Percentiles rank a stretch among this genome's conserved stretches.
Conservation (phyloP, 2,888 invertebrate species). For the Cepaea hortensis region DNA sequence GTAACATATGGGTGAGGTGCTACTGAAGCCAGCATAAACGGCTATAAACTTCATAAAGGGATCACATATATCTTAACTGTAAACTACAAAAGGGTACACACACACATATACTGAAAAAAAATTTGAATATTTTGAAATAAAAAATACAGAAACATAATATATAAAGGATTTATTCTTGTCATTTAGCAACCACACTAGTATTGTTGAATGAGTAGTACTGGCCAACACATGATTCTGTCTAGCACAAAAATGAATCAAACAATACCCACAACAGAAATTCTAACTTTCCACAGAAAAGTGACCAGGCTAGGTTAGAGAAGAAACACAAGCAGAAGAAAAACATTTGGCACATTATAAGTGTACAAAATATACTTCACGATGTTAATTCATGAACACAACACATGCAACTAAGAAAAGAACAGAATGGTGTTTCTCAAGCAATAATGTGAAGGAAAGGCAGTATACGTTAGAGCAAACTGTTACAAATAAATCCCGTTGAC, state of each 20-base stretch:
- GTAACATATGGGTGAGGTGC: no score
- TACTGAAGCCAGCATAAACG: no score
- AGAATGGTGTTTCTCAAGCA: neutral
- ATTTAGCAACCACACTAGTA: conserved; percentile 44
- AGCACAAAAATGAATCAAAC: conserved; percentile 30
- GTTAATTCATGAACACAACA: neutral
- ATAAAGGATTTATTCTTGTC: conserved; percentile 41
- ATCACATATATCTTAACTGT: no score
- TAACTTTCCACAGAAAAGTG: conserved; percentile 2
- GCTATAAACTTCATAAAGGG: no score
- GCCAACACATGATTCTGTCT: conserved; percentile 10
- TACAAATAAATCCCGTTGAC: no score
- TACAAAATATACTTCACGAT: neutral
- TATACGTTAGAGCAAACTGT: neutral
- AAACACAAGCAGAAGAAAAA: conserved; percentile 5
- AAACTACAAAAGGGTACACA: neutral
- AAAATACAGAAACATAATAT: neutral
- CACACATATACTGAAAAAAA: neutral
- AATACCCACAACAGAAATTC: conserved; percentile 43
- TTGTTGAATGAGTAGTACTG: conserved; percentile 37
- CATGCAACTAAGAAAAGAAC: neutral
- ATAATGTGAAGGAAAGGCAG: neutral
- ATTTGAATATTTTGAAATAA: neutral
- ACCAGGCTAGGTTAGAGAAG: no score
- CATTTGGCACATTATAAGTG: conserved; percentile 24